These are phyloP conservation scores for Neodiprion pinetum DNA, from an alignment of 1,140 invertebrate genomes.

Conservation along the genomic window DNA sequence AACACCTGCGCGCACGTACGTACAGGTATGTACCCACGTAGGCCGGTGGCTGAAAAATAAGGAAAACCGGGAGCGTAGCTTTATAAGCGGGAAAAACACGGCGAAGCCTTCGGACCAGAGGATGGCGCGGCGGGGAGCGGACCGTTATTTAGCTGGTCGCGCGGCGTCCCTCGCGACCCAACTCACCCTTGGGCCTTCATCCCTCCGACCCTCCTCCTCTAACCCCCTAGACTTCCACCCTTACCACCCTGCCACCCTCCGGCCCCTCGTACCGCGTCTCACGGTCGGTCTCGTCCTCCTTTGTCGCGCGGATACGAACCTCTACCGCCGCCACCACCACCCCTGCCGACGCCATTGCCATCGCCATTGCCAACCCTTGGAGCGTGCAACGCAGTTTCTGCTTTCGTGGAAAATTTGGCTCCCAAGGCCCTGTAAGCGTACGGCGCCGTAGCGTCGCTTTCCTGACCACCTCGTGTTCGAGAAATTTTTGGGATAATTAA, in stretches of 20 bases:
- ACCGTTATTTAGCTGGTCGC: conserved; percentile 2
- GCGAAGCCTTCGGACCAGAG: conserved; percentile 6
- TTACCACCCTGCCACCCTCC: background rate
- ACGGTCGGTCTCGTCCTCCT: conserved; percentile 11
- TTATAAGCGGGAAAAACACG: conserved; percentile 4
- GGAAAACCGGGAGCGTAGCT: background rate
- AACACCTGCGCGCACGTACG: conserved; percentile 8
- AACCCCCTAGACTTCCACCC: conserved; percentile 3
- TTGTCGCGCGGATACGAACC: background rate
- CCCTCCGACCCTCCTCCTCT: conserved; percentile 14
- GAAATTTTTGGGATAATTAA: conserved; percentile 5
- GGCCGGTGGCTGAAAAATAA: background rate
- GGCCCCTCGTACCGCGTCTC: conserved; percentile 9
- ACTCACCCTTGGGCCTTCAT: conserved; percentile 9
- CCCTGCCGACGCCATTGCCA: background rate
- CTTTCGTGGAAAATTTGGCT: background rate
- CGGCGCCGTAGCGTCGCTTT: background rate
- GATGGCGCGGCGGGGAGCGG: conserved; percentile 1
- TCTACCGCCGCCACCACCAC: conserved; percentile 9
- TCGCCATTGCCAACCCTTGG: conserved; percentile 1
- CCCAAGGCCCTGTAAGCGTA: background rate
- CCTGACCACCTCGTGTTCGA: background rate
- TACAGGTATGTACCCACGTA: background rate
- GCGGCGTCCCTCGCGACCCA: conserved; percentile 15
- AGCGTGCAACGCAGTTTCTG: background rate